Percentiles rank a stretch among this genome's conserved stretches.
Evolutionary conservation across 2,888 invertebrate species (phyloP).

Genomic region (Oligia fasciuncula): DNA sequence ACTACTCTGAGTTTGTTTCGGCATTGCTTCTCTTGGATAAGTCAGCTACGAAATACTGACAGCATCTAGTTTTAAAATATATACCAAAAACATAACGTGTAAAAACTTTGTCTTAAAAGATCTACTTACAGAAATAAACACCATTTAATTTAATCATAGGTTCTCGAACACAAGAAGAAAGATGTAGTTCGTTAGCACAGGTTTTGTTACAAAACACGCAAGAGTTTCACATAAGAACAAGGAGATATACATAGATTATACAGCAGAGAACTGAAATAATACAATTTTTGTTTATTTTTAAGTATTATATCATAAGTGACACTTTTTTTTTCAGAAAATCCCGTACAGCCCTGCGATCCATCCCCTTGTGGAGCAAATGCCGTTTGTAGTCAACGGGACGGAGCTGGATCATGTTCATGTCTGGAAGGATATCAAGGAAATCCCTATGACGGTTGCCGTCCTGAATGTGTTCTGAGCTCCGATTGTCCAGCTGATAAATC

Average conservation of each 20-base stretch:
- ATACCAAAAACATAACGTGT: background rate
- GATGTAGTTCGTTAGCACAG: background rate
- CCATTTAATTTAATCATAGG: background rate
- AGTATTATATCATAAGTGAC: constrained; percentile 1
- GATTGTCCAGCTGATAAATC: constrained; percentile 96
- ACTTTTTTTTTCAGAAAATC: constrained; percentile 85
- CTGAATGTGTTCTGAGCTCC: constrained; percentile 96
- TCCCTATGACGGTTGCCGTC: constrained; percentile 96
- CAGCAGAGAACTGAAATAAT: background rate
- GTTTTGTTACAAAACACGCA: background rate
- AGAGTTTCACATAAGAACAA: background rate
- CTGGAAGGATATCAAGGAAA: constrained; percentile 95
- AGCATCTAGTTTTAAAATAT: background rate
- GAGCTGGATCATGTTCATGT: constrained; percentile 95
- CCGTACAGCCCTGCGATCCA: constrained; percentile 94
- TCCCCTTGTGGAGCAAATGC: constrained; percentile 97
- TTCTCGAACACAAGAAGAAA: background rate
- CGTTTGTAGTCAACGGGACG: constrained; percentile 93
- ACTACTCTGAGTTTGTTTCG: background rate
- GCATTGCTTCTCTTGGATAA: background rate
- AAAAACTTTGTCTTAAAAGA: background rate
- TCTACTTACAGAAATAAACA: background rate
- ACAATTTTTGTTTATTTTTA: background rate
- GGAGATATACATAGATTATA: background rate
- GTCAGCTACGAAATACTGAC: background rate